Evolutionary conservation across 2,113 vertebrate species (phyloP), one percentile per base, ranked within the genome.

Genomic region (Epinephelus lanceolatus): DNA sequence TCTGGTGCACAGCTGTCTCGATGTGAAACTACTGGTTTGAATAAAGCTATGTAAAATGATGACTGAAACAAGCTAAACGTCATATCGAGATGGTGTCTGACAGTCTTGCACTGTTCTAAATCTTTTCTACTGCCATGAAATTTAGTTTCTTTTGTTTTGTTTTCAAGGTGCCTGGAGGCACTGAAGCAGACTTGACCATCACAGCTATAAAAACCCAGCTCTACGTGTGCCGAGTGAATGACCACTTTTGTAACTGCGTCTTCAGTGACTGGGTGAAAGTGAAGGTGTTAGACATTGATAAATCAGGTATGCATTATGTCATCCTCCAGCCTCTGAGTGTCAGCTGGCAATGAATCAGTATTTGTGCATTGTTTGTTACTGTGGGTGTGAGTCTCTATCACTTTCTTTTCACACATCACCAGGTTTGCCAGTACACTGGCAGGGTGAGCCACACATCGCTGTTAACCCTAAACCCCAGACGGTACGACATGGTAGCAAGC

Each of bases 181-280:
- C 91, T 37, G 74, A 88, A 27, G 75, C 94, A 68, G 95, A 96
- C 15, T 85, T 97, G 85, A 92, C 87, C 30, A 57, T 97, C 70
- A 90, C 3, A 59, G 94, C 96, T 4, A 81, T 86, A 70, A 94
- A 92, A 80, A 95, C 91, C 14, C 94, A 95, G 15, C 89, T 91
- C 1, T 97, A 94, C n/a, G 92, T 95, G 68, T 97, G 97, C 89
- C 88, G 97, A 81, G 89, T 97, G 71, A 96, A 95, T 8, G 95
- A 97, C 85, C 78, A 92, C 47, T 71, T 89, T 51, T 88, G 9
- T 45, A 95, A 95, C 19, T 94, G 52, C 0, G 42, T 94, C 33
- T 97, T 97, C 89, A 97, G 95, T 0, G 78, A 96, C 0, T 97
- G 97, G 97, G 96, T 96, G 56, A 97, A 96, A 84, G 95, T 97